Conservation (phyloP, 2,888 invertebrate species). For the Drosophila hamatofila region DNA sequence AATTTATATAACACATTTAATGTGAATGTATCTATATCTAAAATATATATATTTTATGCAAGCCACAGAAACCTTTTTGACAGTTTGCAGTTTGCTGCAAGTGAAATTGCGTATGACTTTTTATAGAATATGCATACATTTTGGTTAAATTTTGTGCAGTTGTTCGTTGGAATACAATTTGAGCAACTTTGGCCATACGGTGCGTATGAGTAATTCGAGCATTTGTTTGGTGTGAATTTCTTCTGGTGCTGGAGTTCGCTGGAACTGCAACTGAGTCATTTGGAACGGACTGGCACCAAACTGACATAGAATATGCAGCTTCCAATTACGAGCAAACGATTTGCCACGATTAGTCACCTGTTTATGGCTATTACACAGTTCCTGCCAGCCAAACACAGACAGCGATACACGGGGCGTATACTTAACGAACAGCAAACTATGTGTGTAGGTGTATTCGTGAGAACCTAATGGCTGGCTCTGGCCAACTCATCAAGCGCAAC, state of each 20-base stretch:
- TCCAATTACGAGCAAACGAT: constrained; percentile 66
- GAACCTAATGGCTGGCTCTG: constrained; percentile 37
- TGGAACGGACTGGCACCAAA: constrained; percentile 31
- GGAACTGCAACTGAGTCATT: constrained; percentile 64
- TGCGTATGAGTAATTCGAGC: constrained; percentile 74
- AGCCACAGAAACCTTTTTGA: constrained; percentile 1
- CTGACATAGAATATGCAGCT: constrained; percentile 65
- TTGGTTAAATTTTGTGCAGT: constrained; percentile 13
- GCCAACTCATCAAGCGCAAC: constrained; percentile 29
- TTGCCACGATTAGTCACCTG: constrained; percentile 64
- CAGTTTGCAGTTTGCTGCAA: constrained; percentile 6
- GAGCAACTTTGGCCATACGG: constrained; percentile 30
- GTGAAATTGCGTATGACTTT: constrained; percentile 26
- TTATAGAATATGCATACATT: neutral
- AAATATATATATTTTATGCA: neutral
- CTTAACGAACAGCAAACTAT: constrained; percentile 8
- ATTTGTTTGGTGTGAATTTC: constrained; percentile 53
- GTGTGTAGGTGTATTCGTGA: constrained; percentile 60
- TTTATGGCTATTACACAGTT: constrained; percentile 20
- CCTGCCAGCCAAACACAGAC: constrained; percentile 4
- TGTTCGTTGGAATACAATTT: constrained; percentile 40
- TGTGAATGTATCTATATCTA: neutral
- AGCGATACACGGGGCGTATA: constrained; percentile 40
- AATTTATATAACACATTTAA: constrained; percentile 26
- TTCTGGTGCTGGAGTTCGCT: constrained; percentile 35